A percentile compares a stretch with the other conserved stretches of the same genome.
Conservation (phyloP, 2,888 invertebrate genomes). For the Epinotia demarniana region DNA sequence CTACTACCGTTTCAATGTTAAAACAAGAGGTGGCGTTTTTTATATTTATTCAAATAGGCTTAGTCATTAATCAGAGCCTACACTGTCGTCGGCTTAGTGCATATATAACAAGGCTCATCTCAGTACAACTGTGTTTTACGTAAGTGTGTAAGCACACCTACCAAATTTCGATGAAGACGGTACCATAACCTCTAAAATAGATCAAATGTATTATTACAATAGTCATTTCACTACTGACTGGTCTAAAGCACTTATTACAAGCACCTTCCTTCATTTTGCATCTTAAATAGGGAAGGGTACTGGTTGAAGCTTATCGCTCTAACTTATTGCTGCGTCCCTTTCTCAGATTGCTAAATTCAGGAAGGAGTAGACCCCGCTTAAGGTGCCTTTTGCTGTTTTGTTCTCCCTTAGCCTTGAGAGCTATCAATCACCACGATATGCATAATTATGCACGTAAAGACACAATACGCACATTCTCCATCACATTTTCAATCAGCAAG, state of each 20-base stretch:
- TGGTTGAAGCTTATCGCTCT: too few relatives aligned
- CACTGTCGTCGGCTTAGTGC: not conserved
- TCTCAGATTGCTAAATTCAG: too few relatives aligned
- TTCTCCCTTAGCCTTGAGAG: not conserved
- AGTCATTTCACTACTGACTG: too few relatives aligned
- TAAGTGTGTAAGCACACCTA: not conserved
- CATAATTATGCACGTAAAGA: not conserved
- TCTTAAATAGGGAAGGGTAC: too few relatives aligned
- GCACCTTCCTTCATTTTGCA: too few relatives aligned
- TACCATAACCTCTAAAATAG: too few relatives aligned
- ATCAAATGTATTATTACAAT: too few relatives aligned
- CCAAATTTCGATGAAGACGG: too few relatives aligned
- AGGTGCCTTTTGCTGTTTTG: not conserved
- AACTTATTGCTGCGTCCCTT: too few relatives aligned
- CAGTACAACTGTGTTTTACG: not conserved
- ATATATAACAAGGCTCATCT: not conserved
- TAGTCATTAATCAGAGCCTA: not conserved
- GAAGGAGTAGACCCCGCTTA: not conserved
- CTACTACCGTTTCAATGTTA: constrained; percentile 15
- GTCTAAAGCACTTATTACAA: too few relatives aligned
- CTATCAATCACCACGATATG: not conserved
- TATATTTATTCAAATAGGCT: not conserved
- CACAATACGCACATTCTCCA: constrained; percentile 4
- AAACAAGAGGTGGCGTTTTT: not conserved
- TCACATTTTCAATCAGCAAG: constrained; percentile 15